These are phyloP conservation scores for Brachionus angularis DNA, from an alignment of 1,140 invertebrate species.

Conservation along the genomic window DNA sequence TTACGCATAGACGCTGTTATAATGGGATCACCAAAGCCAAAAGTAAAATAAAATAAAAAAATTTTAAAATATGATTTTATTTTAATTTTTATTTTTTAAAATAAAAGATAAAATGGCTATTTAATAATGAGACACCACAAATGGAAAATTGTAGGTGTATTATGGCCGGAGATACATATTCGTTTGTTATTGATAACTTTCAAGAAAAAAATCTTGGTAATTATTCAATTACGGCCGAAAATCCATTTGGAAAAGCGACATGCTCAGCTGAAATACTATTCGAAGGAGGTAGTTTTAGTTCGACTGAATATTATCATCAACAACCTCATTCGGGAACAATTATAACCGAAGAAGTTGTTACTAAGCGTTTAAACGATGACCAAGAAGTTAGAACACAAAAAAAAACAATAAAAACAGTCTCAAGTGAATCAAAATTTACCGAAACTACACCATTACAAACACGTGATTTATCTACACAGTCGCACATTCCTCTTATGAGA, in stretches of 20 bases:
- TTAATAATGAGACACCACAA: slow-evolving; percentile 29
- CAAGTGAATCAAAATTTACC: not conserved
- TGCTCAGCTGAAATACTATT: slow-evolving; percentile 36
- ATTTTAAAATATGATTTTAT: not conserved
- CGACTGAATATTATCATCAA: no score
- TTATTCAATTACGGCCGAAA: slow-evolving; percentile 38
- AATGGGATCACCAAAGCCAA: slow-evolving; percentile 21
- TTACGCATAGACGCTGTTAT: slow-evolving; percentile 40
- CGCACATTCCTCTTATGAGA: no score
- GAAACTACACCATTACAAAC: slow-evolving; percentile 2
- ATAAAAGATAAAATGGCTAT: slow-evolving; percentile 18
- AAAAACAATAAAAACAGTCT: no score
- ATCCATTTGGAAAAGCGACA: slow-evolving; percentile 26
- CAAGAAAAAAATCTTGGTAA: slow-evolving; percentile 35
- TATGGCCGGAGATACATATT: slow-evolving; percentile 39
- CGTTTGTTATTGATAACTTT: slow-evolving; percentile 27
- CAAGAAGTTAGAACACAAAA: not conserved
- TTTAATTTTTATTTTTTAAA: not conserved
- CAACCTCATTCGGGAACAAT: no score
- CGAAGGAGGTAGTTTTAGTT: not conserved
- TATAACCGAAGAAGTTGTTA: not conserved
- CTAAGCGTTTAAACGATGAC: not conserved
- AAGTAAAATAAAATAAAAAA: not conserved
- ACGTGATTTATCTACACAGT: no score
- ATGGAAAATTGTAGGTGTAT: slow-evolving; percentile 25